Evolutionary conservation across 2,888 invertebrate genomes (phyloP).

Genomic region (Brachypalpus laphriformis): DNA sequence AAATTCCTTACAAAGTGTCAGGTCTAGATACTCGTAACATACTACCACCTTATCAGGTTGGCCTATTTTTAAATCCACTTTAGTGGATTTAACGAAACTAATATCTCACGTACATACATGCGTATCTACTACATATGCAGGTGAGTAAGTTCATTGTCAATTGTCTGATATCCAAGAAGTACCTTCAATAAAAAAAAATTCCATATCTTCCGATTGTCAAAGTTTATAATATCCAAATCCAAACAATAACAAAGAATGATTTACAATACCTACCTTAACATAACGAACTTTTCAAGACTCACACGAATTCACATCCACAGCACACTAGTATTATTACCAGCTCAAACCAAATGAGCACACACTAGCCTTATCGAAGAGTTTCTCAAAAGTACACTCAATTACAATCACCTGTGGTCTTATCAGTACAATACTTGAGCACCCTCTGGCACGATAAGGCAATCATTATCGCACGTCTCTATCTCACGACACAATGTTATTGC

Average conservation of each 20-base stretch:
- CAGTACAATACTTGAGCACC: slow-evolving; percentile 54
- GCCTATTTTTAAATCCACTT: neutral
- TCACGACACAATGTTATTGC: slow-evolving; percentile 29
- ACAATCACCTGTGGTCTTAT: slow-evolving; percentile 48
- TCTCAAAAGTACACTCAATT: slow-evolving; percentile 43
- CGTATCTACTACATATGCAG: too few species aligned
- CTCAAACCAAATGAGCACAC: slow-evolving; percentile 1
- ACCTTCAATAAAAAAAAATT: too few species aligned
- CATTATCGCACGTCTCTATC: slow-evolving; percentile 60
- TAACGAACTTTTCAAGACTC: slow-evolving; percentile 7
- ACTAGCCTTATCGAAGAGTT: slow-evolving; percentile 12
- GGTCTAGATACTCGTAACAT: neutral
- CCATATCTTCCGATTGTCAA: neutral
- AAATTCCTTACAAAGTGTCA: too few species aligned
- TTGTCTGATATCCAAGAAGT: too few species aligned
- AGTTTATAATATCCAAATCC: neutral
- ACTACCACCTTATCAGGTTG: neutral
- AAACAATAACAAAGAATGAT: slow-evolving; percentile 1
- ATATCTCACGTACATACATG: neutral
- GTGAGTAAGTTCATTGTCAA: too few species aligned
- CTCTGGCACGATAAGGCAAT: slow-evolving; percentile 51
- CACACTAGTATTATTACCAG: neutral
- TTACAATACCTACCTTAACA: neutral
- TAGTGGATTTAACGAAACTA: neutral
- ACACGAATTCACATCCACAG: slow-evolving; percentile 4